These are phyloP conservation scores for Hirtodrosophila duncani DNA, from an alignment of 2,888 invertebrate genomes.

Conservation along the genomic window DNA sequence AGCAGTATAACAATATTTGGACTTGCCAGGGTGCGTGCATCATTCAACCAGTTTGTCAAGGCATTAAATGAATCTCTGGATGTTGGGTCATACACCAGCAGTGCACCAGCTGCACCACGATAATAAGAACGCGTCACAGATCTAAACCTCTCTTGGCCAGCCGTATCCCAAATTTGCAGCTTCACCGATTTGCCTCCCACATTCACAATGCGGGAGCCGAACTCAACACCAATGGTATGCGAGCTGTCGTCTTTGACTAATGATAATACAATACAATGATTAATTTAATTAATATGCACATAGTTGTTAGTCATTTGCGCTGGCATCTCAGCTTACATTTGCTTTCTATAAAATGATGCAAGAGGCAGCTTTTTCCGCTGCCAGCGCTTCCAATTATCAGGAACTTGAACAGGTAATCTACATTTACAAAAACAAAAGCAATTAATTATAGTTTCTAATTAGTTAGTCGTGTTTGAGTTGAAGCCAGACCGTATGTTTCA, in stretches of 20 bases:
- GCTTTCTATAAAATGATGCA: slow-evolving; percentile 90
- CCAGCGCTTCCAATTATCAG: slow-evolving; percentile 91
- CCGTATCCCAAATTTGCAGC: slow-evolving; percentile 88
- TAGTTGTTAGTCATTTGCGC: neutral
- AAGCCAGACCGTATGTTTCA: slow-evolving; percentile 75
- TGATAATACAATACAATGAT: neutral
- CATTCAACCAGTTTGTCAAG: slow-evolving; percentile 90
- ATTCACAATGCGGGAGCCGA: slow-evolving; percentile 90
- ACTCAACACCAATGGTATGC: slow-evolving; percentile 92
- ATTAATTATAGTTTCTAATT: slow-evolving; percentile 21
- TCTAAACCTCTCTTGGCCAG: slow-evolving; percentile 79
- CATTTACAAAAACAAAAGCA: slow-evolving; percentile 18
- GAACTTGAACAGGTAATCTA: slow-evolving; percentile 91
- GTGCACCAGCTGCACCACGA: slow-evolving; percentile 93
- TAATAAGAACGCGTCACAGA: slow-evolving; percentile 88
- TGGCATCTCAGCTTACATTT: slow-evolving; percentile 83
- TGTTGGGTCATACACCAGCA: slow-evolving; percentile 93
- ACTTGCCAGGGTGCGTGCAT: slow-evolving; percentile 88
- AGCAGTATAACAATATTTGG: slow-evolving; percentile 89
- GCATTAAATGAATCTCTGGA: slow-evolving; percentile 96
- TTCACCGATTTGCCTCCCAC: slow-evolving; percentile 90
- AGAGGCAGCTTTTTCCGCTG: slow-evolving; percentile 89
- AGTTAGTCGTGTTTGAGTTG: slow-evolving; percentile 1
- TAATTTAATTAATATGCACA: neutral
- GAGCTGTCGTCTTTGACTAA: slow-evolving; percentile 89